Evolutionary conservation across 1,140 invertebrate species (phyloP).

Genomic region (Papilio polyxenes): DNA sequence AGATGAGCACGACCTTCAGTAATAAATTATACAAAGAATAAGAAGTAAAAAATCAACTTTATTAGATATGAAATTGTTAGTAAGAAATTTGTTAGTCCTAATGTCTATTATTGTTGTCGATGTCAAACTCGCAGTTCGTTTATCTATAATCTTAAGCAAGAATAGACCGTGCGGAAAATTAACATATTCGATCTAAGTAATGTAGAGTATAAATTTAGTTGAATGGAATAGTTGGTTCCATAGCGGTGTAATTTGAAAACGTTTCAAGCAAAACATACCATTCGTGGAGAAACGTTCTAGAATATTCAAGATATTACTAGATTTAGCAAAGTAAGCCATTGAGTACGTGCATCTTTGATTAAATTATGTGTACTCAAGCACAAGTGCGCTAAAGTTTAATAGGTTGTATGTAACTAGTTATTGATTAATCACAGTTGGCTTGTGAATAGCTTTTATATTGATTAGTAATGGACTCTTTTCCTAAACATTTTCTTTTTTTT

Average conservation of each 20-base stretch:
- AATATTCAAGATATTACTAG: conserved; percentile 12
- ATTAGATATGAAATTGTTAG: too few relatives aligned
- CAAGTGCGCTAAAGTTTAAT: neutral
- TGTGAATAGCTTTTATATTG: too few relatives aligned
- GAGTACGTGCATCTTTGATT: conserved; percentile 17
- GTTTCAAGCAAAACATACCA: conserved; percentile 29
- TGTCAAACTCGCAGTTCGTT: too few relatives aligned
- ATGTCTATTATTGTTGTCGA: too few relatives aligned
- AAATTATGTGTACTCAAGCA: neutral
- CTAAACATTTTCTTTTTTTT: too few relatives aligned
- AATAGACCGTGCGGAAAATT: neutral
- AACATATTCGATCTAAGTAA: conserved; percentile 4
- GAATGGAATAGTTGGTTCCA: conserved; percentile 28
- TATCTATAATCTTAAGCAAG: neutral
- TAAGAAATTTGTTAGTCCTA: too few relatives aligned
- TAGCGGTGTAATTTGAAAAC: conserved; percentile 16
- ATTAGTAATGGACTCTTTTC: too few relatives aligned
- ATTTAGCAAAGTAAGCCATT: conserved; percentile 3
- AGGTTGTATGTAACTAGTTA: neutral
- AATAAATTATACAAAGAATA: neutral
- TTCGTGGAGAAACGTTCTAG: neutral
- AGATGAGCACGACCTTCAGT: too few relatives aligned
- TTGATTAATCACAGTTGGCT: neutral
- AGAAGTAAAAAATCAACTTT: neutral
- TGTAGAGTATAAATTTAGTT: neutral